Evolutionary conservation across 2,797 vertebrate genomes (phyloP).

Genomic region (Oreochromis mossambicus): DNA sequence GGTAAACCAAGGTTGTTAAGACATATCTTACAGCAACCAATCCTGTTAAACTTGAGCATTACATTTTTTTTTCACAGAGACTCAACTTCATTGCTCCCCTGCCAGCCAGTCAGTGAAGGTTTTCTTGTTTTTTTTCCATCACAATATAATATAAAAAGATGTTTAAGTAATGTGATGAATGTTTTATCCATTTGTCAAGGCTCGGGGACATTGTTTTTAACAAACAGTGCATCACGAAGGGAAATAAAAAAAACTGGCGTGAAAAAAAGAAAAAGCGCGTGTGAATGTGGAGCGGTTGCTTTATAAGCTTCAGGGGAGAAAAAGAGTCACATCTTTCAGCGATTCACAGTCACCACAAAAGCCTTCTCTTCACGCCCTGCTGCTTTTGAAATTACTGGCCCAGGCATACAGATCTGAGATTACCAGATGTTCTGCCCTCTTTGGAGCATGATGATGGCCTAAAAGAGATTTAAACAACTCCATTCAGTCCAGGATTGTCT

Average conservation of each 20-base stretch:
- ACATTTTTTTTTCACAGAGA: background rate
- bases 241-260: background rate
- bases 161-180: background rate
- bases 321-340: background rate
- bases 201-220: background rate
- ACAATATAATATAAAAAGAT: background rate
- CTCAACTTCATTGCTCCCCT: background rate
- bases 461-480: background rate
- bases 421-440: background rate
- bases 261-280: background rate
- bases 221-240: background rate
- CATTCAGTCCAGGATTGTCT: background rate
- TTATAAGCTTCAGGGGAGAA: background rate
- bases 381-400: background rate
- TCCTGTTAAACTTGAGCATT: background rate
- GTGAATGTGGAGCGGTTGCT: background rate
- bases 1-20: background rate
- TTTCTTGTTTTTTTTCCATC: background rate
- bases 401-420: background rate
- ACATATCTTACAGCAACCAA: background rate
- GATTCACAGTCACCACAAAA: background rate
- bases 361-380: background rate
- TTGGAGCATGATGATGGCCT: background rate
- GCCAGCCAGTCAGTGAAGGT: background rate
- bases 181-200: background rate